phyloP scores from a whole-genome alignment of 2,888 invertebrate species.

The Drosophila picticornis region DNA sequence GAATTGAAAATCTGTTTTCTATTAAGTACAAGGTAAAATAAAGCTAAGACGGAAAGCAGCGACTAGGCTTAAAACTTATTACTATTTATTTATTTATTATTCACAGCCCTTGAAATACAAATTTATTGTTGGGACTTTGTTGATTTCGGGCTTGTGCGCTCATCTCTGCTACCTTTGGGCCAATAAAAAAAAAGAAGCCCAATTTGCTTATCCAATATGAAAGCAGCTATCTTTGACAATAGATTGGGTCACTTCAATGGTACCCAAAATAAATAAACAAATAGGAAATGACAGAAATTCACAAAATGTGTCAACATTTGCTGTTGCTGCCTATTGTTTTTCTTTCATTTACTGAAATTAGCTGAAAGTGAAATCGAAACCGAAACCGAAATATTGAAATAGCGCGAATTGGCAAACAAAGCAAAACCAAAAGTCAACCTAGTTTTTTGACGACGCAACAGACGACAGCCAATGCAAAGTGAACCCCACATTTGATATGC shows the following conservation, averaged over 20 bases:
- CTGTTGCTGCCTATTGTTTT: conserved; percentile 43
- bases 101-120: not conserved
- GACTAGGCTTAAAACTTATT: not conserved
- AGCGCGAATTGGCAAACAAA: conserved; percentile 53
- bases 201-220: conserved; percentile 53
- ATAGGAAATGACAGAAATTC: not conserved
- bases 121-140: not conserved
- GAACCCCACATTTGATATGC: conserved; percentile 47
- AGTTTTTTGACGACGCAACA: conserved; percentile 72
- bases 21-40: not conserved
- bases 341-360: conserved; percentile 57
- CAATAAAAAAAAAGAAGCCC: not conserved
- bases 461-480: conserved; percentile 47
- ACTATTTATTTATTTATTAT: not conserved
- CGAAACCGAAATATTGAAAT: conserved; percentile 52
- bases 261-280: conserved; percentile 38
- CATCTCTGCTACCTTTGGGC: not conserved
- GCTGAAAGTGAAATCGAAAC: conserved; percentile 60
- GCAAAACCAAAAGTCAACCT: conserved; percentile 70
- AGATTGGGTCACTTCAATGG: conserved; percentile 9
- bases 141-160: conserved; percentile 2
- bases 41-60: not conserved
- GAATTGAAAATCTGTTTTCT: not conserved
- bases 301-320: conserved; percentile 39
- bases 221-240: conserved; percentile 35